Conservation (phyloP, 2,888 invertebrate genomes). For the Salticus scenicus region DNA sequence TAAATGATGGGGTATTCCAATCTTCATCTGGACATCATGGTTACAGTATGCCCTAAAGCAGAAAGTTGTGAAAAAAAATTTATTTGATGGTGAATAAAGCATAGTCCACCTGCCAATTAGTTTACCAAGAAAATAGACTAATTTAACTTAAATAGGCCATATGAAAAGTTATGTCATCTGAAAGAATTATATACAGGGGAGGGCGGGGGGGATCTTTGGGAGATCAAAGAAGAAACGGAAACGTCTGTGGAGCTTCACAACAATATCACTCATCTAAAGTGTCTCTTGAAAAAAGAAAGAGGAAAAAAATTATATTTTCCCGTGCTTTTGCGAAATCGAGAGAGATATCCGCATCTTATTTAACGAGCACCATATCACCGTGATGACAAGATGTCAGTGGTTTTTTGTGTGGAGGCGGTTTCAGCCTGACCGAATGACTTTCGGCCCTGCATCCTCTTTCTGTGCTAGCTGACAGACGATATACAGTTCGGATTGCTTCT, state of each 20-base stretch:
- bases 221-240: neutral
- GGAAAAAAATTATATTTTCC: constrained; percentile 40
- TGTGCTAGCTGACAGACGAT: neutral
- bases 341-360: constrained; percentile 37
- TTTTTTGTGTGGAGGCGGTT: constrained; percentile 38
- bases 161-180: too few relatives aligned
- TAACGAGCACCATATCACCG: constrained; percentile 34
- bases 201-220: too few relatives aligned
- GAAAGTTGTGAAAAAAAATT: too few relatives aligned
- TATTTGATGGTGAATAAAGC: too few relatives aligned
- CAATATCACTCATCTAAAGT: constrained; percentile 34
- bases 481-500: neutral
- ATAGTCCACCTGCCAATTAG: too few relatives aligned
- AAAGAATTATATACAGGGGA: too few relatives aligned
- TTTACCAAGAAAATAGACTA: too few relatives aligned
- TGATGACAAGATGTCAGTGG: constrained; percentile 44
- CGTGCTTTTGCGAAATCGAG: constrained; percentile 21
- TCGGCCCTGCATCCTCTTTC: constrained; percentile 14
- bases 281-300: too few relatives aligned
- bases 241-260: constrained; percentile 40
- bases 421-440: constrained; percentile 41
- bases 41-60: too few relatives aligned
- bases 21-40: too few relatives aligned
- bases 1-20: too few relatives aligned
- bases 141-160: too few relatives aligned